Conservation (phyloP, 1,140 invertebrate species). For the Drosophila virilis region DNA sequence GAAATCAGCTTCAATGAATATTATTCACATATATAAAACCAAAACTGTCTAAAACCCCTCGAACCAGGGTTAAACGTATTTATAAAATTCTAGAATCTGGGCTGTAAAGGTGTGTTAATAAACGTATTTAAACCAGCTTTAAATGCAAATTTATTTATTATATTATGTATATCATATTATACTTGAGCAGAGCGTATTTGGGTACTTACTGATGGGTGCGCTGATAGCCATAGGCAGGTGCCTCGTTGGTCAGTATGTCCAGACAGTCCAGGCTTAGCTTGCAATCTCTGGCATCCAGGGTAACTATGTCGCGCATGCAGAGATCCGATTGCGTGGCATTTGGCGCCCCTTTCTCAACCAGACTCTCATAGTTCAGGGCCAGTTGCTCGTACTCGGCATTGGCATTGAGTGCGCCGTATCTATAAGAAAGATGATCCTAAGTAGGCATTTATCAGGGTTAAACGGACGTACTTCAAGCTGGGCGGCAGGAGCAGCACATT, state of each 20-base stretch:
- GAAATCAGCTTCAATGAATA: too few species aligned
- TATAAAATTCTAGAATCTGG: too few species aligned
- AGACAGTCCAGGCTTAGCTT: conserved; percentile 49
- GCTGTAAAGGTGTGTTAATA: too few species aligned
- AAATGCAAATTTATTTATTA: too few species aligned
- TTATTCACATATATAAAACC: too few species aligned
- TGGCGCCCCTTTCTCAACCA: conserved; percentile 54
- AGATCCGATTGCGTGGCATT: conserved; percentile 63
- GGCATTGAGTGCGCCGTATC: conserved; percentile 55
- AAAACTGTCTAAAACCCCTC: too few species aligned
- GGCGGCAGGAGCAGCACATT: conserved; percentile 60
- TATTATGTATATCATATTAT: too few species aligned
- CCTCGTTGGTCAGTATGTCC: conserved; percentile 54
- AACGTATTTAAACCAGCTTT: too few species aligned
- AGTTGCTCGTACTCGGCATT: conserved; percentile 71
- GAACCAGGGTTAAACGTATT: too few species aligned
- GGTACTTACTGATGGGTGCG: conserved; percentile 75
- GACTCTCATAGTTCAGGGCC: conserved; percentile 47
- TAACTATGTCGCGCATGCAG: conserved; percentile 60
- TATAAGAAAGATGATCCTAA: not conserved
- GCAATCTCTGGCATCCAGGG: conserved; percentile 32
- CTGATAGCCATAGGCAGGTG: conserved; percentile 68
- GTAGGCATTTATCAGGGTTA: too few species aligned
- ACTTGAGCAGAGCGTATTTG: too few species aligned
- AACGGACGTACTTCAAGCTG: conserved; percentile 19